A percentile compares a stretch with the other conserved stretches of the same genome.
Conservation (phyloP, 2,113 vertebrate genomes). For the Alligator sinensis region DNA sequence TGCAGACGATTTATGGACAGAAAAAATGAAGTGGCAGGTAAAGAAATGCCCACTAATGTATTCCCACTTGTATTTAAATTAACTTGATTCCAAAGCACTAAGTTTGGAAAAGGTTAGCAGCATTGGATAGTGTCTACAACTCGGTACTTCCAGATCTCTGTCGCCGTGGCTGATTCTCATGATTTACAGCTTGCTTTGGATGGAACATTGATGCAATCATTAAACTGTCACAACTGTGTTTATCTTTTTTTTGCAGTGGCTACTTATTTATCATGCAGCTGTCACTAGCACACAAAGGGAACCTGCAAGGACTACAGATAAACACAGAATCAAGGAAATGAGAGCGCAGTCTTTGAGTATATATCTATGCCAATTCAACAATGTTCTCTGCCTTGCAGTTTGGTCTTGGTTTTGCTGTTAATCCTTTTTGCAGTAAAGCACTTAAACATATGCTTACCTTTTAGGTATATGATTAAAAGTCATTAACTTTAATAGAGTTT, state of each 20-base stretch:
- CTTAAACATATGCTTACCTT: too few species aligned
- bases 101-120: not conserved
- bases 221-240: slow-evolving; percentile 9
- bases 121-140: not conserved
- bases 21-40: too few species aligned
- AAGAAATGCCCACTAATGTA: not conserved
- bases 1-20: not conserved
- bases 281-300: slow-evolving; percentile 4
- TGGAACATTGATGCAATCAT: slow-evolving; percentile 50
- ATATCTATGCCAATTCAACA: not conserved
- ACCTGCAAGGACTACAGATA: slow-evolving; percentile 15
- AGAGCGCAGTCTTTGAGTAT: not conserved
- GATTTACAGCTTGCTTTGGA: slow-evolving; percentile 43
- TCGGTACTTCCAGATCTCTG: slow-evolving; percentile 33
- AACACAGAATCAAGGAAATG: slow-evolving; percentile 15
- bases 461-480: not conserved
- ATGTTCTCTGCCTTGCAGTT: not conserved
- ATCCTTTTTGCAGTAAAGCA: not conserved
- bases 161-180: slow-evolving; percentile 28
- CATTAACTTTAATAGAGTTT: not conserved
- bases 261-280: slow-evolving; percentile 53
- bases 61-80: not conserved
- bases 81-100: not conserved
- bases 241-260: slow-evolving; percentile 49
- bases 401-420: not conserved